Evolutionary conservation across 1,140 invertebrate genomes (phyloP), one percentile per base, ranked within the genome.

Genomic region (Calosoma granatense): DNA sequence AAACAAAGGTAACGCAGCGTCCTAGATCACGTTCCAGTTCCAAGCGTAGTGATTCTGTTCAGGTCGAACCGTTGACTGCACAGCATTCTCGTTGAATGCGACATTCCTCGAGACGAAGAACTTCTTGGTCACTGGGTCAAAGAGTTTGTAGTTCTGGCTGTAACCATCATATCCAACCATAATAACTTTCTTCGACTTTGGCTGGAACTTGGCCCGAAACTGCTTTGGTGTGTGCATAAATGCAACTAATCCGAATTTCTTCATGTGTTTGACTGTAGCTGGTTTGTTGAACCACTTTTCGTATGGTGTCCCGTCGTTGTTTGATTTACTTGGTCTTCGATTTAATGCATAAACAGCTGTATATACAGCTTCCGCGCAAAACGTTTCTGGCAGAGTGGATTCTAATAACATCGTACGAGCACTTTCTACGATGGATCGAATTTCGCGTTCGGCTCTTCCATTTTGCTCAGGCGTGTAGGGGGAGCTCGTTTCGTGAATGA

Each of bases 321-420:
- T n/a, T 57, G 59, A 41, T 54, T 56, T 56, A 2, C 61, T 65
- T 20, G 62, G 62, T 15, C 39, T 51, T 23, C 72, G 57, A 62
- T 78, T 78, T 54, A 64, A 61, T 17, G 76, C 30, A 62, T 77
- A 78, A 3, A 62, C 66, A 3, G 72, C 74, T 39, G 65, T 73
- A 39, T 62, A 59, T 0, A 72, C 63, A 21, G 73, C 70, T 61
- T 76, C 70, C 9, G 67, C 70, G 72, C 72, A 77, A 61, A 71
- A 70, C 12, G 43, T 53, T 22, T 62, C 63, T 12, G 59, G 36
- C 14, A 76, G 30, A 6, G 61, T 43, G 26, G 61, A 62, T 60
- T 75, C 66, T 21, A 63, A 22, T 4, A 75, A 43, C 63, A 75
- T 59, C 52, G 66, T 61, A 59, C 70, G 63, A 22, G 70, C 68